Base-by-base conservation (phyloP, 2,113 vertebrate genomes). In the Ctenodactylus gundi region DNA sequence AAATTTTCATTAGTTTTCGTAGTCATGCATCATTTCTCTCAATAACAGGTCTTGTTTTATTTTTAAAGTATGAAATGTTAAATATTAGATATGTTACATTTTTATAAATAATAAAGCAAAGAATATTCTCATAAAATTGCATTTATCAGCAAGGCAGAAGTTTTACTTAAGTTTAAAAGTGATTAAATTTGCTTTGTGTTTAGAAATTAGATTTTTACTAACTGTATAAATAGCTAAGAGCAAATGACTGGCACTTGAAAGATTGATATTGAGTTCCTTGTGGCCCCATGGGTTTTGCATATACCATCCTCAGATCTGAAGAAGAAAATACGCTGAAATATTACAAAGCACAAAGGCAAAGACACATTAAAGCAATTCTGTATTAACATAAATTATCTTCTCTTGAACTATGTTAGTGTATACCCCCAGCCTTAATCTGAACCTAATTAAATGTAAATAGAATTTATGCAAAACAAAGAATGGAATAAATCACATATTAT, bases 31-130 rank as follows among this genome's bases (percentile, higher is more conserved):
- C 91, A 88, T 91, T 89, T 81, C 18, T 81, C 31, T 44, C 49
- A 77, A 25, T 84, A 81, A 85, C 12, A 81, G 18, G 4, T 34
- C 27, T 23, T 90, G 29, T 41, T 84, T 12, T 49, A 68, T 55
- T 85, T 94, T 36, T 73, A 64, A 95, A 93, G 36, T 84, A 87
- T 77, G 3, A 88, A 85, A 17, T 82, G 7, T 64, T 82, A 82
- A 27, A 41, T 84, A n/a, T 75, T 75, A 76, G 21, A 53, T 78
- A 8, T n/a, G 73, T 70, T 20, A 46, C n/a, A n/a, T n/a, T 67
- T 88, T 84, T 89, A 87, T 85, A 21, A 96, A 84, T 67, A 94
- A 58, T 27, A 90, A 80, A 88, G 2, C 1, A 65, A 3, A 20
- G 0, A 60, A 18, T 70, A 60, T 75, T 86, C 85, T 88, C 29